These are phyloP conservation scores for Pollicipes pollicipes DNA, from an alignment of 1,140 invertebrate genomes.

Conservation along the genomic window DNA sequence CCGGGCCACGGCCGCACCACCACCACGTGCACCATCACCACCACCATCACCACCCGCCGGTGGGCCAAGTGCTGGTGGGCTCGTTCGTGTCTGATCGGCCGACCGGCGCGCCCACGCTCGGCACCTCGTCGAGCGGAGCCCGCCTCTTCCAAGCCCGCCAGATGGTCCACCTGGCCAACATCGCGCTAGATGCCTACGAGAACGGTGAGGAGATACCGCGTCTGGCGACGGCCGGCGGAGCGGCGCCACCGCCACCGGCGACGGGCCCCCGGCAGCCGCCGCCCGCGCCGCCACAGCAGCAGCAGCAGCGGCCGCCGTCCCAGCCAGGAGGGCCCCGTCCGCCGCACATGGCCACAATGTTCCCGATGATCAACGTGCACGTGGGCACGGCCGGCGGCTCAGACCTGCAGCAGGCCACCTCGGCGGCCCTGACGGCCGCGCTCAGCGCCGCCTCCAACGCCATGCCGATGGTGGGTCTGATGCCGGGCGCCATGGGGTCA, in stretches of 20 bases:
- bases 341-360: too few relatives aligned
- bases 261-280: too few relatives aligned
- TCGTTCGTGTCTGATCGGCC: background rate
- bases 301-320: too few relatives aligned
- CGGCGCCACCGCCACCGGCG: too few relatives aligned
- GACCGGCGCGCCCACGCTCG: background rate
- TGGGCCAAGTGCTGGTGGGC: conserved; percentile 23
- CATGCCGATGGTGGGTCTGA: background rate
- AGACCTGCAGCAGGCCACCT: too few relatives aligned
- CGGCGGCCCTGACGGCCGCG: background rate
- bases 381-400: too few relatives aligned
- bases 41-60: conserved; percentile 26
- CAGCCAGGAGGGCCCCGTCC: too few relatives aligned
- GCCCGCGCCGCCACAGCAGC: too few relatives aligned
- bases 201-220: too few relatives aligned
- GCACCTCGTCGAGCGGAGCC: background rate
- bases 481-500: background rate
- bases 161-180: background rate
- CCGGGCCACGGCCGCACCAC: conserved; percentile 13
- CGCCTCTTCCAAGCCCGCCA: background rate
- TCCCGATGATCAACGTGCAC: too few relatives aligned
- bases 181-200: background rate
- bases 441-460: conserved; percentile 3
- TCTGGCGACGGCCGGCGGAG: too few relatives aligned
- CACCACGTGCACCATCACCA: conserved; percentile 17